Conservation (phyloP, 2,797 vertebrate genomes). For the Lophius americanus region DNA sequence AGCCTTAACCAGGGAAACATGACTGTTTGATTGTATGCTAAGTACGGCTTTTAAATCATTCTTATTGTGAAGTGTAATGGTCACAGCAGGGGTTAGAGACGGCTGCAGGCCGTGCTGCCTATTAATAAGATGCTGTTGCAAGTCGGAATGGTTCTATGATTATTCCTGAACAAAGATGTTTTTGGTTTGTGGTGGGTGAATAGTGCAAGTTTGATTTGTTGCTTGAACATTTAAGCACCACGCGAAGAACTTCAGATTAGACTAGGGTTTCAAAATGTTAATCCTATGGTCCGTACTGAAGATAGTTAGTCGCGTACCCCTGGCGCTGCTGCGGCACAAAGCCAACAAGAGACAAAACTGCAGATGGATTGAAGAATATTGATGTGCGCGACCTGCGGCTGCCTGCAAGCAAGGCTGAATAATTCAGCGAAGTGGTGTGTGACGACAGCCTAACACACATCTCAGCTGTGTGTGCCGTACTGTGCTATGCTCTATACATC, state of each 20-base stretch:
- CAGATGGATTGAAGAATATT: constrained; percentile 86
- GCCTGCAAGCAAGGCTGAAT: constrained; percentile 85
- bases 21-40: constrained; percentile 68
- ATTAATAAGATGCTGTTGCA: constrained; percentile 52
- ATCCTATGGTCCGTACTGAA: constrained; percentile 53
- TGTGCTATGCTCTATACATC: constrained; percentile 53
- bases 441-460: constrained; percentile 79
- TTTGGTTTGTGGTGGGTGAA: constrained; percentile 1
- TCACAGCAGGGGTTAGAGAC: constrained; percentile 60
- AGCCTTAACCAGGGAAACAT: constrained; percentile 60
- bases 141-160: constrained; percentile 18
- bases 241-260: constrained; percentile 41
- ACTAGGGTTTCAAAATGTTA: constrained; percentile 47
- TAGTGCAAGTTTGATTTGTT: constrained; percentile 35
- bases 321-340: constrained; percentile 78
- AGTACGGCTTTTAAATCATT: constrained; percentile 76
- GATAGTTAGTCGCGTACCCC: constrained; percentile 69
- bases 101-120: constrained; percentile 64
- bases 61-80: constrained; percentile 73
- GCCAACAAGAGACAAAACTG: constrained; percentile 84
- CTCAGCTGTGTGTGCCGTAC: constrained; percentile 65
- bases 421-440: constrained; percentile 85
- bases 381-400: constrained; percentile 83
- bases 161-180: constrained; percentile 28
- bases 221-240: constrained; percentile 40